phyloP scores from a whole-genome alignment of 2,888 invertebrate genomes.

The Drosophila basisetae region DNA sequence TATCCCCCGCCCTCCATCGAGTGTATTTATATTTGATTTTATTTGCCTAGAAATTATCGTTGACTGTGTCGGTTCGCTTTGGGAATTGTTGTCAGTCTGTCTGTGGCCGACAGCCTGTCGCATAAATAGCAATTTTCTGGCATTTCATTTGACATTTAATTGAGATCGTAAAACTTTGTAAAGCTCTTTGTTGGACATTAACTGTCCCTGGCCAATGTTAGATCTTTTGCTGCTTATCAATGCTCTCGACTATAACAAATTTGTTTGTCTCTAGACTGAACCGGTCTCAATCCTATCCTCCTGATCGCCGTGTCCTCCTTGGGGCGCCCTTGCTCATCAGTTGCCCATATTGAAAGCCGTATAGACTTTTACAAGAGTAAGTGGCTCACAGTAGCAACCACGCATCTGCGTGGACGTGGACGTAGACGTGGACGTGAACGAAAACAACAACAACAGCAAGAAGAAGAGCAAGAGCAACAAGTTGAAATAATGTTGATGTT shows the following conservation, averaged over 20 bases:
- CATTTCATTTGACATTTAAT: conserved; percentile 82
- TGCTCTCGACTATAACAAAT: conserved; percentile 55
- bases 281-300: conserved; percentile 16
- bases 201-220: conserved; percentile 70
- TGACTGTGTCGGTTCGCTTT: conserved; percentile 51
- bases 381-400: conserved; percentile 71
- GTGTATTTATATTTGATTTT: conserved; percentile 72
- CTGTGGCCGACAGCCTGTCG: conserved; percentile 59
- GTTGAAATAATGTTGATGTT: conserved; percentile 53
- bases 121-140: conserved; percentile 81
- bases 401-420: conserved; percentile 59
- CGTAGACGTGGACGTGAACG: conserved; percentile 40
- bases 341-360: conserved; percentile 63
- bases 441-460: conserved; percentile 28
- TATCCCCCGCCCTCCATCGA: too few relatives aligned
- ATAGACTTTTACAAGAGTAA: conserved; percentile 55
- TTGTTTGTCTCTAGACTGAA: conserved; percentile 35
- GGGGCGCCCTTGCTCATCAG: conserved; percentile 54
- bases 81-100: conserved; percentile 47
- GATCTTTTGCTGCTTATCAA: conserved; percentile 71
- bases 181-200: conserved; percentile 74
- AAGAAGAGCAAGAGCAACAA: conserved; percentile 4
- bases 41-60: conserved; percentile 77
- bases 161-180: conserved; percentile 81
- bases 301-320: conserved; percentile 8